These are phyloP conservation scores for Ibidorhyncha struthersii DNA, from an alignment of 2,113 vertebrate species.

Conservation along the genomic window DNA sequence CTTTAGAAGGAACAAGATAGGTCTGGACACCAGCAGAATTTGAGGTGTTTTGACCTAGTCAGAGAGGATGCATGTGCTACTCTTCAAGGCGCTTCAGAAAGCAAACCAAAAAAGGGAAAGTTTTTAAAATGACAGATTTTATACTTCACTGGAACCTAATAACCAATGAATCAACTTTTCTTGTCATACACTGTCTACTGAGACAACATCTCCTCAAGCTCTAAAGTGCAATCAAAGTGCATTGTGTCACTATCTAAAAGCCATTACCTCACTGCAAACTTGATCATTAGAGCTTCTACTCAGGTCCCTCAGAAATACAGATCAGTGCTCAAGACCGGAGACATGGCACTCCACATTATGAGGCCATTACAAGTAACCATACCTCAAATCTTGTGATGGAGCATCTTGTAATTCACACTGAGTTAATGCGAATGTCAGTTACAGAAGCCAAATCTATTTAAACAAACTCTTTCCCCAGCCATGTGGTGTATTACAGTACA, in stretches of 20 bases:
- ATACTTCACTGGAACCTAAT: background rate
- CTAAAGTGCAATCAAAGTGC: background rate
- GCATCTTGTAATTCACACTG: background rate
- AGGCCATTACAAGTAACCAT: accelerated
- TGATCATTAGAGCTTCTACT: background rate
- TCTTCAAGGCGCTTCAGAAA: background rate
- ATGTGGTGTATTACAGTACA: background rate
- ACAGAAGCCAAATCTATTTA: background rate
- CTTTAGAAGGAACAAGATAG: background rate
- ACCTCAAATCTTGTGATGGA: background rate
- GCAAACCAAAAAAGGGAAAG: background rate
- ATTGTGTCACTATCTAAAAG: background rate
- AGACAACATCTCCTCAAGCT: background rate
- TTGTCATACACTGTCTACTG: background rate
- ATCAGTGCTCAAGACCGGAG: background rate
- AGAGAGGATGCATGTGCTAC: background rate
- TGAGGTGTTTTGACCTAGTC: background rate
- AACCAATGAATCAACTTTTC: background rate
- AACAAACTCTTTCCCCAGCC: background rate
- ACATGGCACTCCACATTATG: background rate
- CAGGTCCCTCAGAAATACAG: background rate
- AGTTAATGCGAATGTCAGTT: background rate
- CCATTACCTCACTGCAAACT: background rate
- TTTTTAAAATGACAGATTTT: background rate
- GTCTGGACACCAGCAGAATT: background rate